Evolutionary conservation across 2,888 invertebrate species (phyloP).

Genomic region (Aspidiotus destructor): DNA sequence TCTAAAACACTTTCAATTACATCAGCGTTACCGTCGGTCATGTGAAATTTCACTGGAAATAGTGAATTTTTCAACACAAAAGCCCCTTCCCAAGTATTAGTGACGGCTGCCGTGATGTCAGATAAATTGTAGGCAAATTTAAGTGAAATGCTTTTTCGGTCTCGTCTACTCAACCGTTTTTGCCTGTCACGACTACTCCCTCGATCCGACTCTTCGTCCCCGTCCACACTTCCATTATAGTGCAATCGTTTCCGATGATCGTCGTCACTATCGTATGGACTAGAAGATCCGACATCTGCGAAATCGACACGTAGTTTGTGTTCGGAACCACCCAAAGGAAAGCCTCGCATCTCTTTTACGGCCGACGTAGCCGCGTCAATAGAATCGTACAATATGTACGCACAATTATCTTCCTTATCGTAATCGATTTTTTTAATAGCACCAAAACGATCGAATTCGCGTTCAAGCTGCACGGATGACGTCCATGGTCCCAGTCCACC

Average conservation of each 20-base stretch:
- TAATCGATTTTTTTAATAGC: conserved; percentile 97
- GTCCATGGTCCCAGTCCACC: conserved; percentile 96
- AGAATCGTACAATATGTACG: conserved; percentile 91
- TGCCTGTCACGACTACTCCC: conserved; percentile 9
- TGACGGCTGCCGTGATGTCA: conserved; percentile 76
- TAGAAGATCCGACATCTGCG: conserved; percentile 60
- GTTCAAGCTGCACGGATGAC: conserved; percentile 78
- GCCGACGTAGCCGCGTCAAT: conserved; percentile 95
- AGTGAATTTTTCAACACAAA: conserved; percentile 91
- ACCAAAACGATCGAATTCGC: conserved; percentile 98
- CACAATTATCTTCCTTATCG: conserved; percentile 86
- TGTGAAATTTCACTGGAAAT: conserved; percentile 89
- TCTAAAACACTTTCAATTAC: conserved; percentile 90
- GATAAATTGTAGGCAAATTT: conserved; percentile 55
- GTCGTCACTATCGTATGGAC: conserved; percentile 25
- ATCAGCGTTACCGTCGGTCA: conserved; percentile 86
- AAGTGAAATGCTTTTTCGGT: conserved; percentile 7
- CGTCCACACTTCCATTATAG: conserved; percentile 15
- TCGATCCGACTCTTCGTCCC: conserved; percentile 20
- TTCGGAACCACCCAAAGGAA: conserved; percentile 84
- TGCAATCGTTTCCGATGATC: conserved; percentile 19
- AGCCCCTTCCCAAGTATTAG: conserved; percentile 87
- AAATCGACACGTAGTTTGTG: conserved; percentile 85
- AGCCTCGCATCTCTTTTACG: conserved; percentile 89
- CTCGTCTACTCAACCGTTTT: background rate